These are phyloP conservation scores for Mythimna loreyi DNA, from an alignment of 2,888 invertebrate genomes.

Conservation along the genomic window DNA sequence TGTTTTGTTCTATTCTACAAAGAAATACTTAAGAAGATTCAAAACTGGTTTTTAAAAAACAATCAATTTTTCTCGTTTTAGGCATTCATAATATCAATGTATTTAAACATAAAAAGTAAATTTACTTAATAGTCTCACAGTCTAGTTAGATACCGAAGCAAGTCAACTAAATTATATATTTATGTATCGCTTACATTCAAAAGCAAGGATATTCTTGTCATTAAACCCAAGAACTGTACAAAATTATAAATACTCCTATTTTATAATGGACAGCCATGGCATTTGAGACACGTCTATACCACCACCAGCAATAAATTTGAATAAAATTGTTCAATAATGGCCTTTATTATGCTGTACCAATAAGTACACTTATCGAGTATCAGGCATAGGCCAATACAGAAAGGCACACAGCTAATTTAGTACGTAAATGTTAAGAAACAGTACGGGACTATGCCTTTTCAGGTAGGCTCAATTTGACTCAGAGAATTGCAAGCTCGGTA, in stretches of 20 bases:
- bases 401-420: not conserved
- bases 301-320: not conserved
- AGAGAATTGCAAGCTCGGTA: not conserved
- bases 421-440: not conserved
- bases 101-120: not conserved
- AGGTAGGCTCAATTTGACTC: too few species aligned
- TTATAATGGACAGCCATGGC: conserved; percentile 16
- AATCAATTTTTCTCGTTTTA: not conserved
- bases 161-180: conserved; percentile 13
- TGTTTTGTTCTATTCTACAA: not conserved
- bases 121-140: not conserved
- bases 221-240: conserved; percentile 24
- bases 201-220: conserved; percentile 32
- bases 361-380: conserved; percentile 30
- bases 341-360: not conserved
- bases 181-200: conserved; percentile 31
- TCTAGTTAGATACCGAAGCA: conserved; percentile 14
- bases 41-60: not conserved
- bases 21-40: not conserved
- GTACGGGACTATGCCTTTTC: not conserved
- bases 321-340: not conserved
- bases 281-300: conserved; percentile 42
- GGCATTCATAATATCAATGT: not conserved
- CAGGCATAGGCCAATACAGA: not conserved
- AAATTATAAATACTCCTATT: conserved; percentile 24